A percentile compares a stretch with the other conserved stretches of the same genome.
These are phyloP conservation scores for Lepidurus arcticus DNA, from an alignment of 1,140 invertebrate genomes.

Conservation along the genomic window DNA sequence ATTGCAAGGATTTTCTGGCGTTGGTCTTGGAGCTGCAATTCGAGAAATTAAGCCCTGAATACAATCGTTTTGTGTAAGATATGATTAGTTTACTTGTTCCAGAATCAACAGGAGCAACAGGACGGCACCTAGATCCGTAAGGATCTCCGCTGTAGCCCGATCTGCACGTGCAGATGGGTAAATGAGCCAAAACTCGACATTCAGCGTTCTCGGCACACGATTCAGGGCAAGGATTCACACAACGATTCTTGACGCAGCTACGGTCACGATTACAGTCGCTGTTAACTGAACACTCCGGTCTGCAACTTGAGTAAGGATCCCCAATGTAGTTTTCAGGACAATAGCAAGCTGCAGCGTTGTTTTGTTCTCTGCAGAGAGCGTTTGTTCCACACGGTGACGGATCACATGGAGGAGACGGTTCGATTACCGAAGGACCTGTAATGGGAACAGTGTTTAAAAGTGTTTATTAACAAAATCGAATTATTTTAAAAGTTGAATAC, in stretches of 20 bases:
- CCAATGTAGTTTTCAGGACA: conserved; percentile 58
- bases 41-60: not conserved
- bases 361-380: conserved; percentile 62
- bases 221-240: conserved; percentile 68
- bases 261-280: conserved; percentile 62
- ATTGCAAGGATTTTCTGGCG: conserved; percentile 69
- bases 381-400: conserved; percentile 71
- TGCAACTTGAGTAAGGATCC: conserved; percentile 66
- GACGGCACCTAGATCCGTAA: conserved; percentile 54
- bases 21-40: conserved; percentile 56
- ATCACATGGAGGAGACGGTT: conserved; percentile 62
- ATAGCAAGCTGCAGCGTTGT: conserved; percentile 30
- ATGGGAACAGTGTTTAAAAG: not conserved
- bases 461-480: not conserved
- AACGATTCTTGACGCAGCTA: conserved; percentile 69
- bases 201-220: conserved; percentile 69
- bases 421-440: conserved; percentile 43
- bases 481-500: not conserved
- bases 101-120: conserved; percentile 41
- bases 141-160: conserved; percentile 71
- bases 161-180: conserved; percentile 64
- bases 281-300: conserved; percentile 66
- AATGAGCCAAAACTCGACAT: conserved; percentile 64
- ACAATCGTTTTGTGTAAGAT: not conserved
- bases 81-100: not conserved